Evolutionary conservation across 2,888 invertebrate genomes (phyloP).

Genomic region (Thecophora atra): DNA sequence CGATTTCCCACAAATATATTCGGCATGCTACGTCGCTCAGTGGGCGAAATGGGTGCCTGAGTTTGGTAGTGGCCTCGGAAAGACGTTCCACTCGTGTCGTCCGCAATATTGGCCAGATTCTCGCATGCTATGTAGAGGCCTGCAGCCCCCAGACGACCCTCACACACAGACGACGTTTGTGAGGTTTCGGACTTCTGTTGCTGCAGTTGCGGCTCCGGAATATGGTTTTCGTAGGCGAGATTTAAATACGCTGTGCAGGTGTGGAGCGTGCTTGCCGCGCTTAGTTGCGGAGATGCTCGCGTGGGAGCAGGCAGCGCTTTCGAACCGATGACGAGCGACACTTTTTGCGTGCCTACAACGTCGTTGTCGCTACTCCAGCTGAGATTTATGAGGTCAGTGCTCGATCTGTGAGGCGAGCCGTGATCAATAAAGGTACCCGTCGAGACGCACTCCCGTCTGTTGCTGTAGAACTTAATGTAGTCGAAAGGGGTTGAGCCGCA

Average conservation of each 20-base stretch:
- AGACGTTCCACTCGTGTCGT: conserved; percentile 69
- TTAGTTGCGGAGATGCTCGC: conserved; percentile 56
- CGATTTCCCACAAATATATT: conserved; percentile 72
- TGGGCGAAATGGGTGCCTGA: no score
- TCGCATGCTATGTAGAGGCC: conserved; percentile 74
- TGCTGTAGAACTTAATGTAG: conserved; percentile 74
- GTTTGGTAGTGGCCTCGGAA: no score
- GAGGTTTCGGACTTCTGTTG: conserved; percentile 72
- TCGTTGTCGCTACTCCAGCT: conserved; percentile 51
- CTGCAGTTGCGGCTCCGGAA: conserved; percentile 45
- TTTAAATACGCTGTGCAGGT: conserved; percentile 68
- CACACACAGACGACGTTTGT: conserved; percentile 70
- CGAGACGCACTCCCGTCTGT: conserved; percentile 62
- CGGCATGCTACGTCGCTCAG: conserved; percentile 74
- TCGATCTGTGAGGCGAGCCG: conserved; percentile 60
- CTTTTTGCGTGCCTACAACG: conserved; percentile 51
- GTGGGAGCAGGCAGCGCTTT: conserved; percentile 59
- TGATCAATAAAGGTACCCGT: conserved; percentile 69
- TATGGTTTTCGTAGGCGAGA: conserved; percentile 53
- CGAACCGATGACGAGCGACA: conserved; percentile 63
- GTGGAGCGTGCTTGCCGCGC: conserved; percentile 62
- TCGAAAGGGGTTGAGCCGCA: conserved; percentile 73
- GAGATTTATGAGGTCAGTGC: conserved; percentile 60
- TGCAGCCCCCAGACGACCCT: conserved; percentile 67
- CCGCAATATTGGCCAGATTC: conserved; percentile 74